These are phyloP conservation scores for Stenodera caucasica DNA, from an alignment of 2,888 invertebrate species.

Conservation along the genomic window DNA sequence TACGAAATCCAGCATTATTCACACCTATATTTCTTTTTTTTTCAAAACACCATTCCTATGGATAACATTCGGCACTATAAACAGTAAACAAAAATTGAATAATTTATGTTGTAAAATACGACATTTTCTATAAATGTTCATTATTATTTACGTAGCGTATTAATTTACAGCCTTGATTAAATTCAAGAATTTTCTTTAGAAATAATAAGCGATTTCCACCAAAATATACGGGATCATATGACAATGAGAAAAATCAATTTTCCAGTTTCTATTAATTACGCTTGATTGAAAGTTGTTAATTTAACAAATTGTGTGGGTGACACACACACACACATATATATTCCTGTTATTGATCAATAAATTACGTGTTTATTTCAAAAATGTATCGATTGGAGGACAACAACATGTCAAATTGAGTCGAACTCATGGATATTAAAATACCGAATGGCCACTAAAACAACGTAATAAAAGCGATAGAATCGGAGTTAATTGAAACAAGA, in stretches of 20 bases:
- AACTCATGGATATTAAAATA: slow-evolving; percentile 1
- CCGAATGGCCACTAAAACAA: background rate
- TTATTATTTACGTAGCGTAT: slow-evolving; percentile 4
- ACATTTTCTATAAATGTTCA: slow-evolving; percentile 5
- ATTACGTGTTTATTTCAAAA: background rate
- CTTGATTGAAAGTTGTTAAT: background rate
- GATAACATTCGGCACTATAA: background rate
- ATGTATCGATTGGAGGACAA: slow-evolving; percentile 1
- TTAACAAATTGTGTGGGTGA: background rate
- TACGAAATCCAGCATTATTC: too few relatives aligned
- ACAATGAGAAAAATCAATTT: background rate
- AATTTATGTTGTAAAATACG: slow-evolving; percentile 5
- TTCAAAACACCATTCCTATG: background rate
- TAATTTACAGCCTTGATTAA: slow-evolving; percentile 7
- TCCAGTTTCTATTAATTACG: background rate
- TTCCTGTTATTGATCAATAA: too few relatives aligned
- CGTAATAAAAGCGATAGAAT: too few relatives aligned
- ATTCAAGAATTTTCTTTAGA: background rate
- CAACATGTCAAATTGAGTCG: slow-evolving; percentile 16
- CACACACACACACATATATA: too few relatives aligned
- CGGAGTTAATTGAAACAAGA: too few relatives aligned
- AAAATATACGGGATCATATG: too few relatives aligned
- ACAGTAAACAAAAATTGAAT: slow-evolving; percentile 5
- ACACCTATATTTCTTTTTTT: too few relatives aligned
- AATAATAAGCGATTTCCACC: background rate